Conservation (phyloP, 2,113 vertebrate species). For the Siphamia tubifer region DNA sequence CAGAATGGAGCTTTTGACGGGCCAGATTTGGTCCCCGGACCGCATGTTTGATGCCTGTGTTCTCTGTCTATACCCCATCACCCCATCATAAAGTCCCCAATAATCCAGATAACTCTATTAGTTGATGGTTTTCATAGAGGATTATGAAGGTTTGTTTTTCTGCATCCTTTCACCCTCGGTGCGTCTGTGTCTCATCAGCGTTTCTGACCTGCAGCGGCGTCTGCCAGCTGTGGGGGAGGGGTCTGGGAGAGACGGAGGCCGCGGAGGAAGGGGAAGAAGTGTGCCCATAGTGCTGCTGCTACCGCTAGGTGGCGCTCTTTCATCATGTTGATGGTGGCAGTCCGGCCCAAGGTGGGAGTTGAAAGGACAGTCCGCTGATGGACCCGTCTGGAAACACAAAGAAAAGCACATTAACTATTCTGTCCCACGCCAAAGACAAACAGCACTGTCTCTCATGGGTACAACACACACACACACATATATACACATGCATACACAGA, state of each 20-base stretch:
- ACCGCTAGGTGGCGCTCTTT: constrained; percentile 96
- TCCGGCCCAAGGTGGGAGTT: constrained; percentile 47
- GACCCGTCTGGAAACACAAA: constrained; percentile 75
- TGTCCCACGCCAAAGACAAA: constrained; percentile 42
- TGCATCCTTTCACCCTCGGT: not conserved
- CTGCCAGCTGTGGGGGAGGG: constrained; percentile 86
- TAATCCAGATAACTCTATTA: no score
- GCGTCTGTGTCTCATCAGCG: not conserved
- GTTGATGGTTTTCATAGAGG: no score
- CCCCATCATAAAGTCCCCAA: no score
- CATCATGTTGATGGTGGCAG: constrained; percentile 76
- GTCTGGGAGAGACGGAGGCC: constrained; percentile 88
- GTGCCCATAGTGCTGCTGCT: constrained; percentile 87
- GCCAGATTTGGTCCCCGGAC: no score
- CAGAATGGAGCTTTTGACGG: no score
- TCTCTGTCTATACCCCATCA: no score
- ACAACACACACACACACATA: not conserved
- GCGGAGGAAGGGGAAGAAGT: constrained; percentile 92
- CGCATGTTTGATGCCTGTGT: no score
- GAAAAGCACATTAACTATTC: constrained; percentile 56
- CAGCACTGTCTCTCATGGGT: constrained; percentile 33
- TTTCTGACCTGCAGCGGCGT: constrained; percentile 91
- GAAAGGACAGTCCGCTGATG: constrained; percentile 82
- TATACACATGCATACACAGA: no score
- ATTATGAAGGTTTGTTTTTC: not conserved